Percentiles rank a stretch among this genome's conserved stretches.
phyloP scores from a whole-genome alignment of 2,888 invertebrate genomes.

The Melanophora roralis region DNA sequence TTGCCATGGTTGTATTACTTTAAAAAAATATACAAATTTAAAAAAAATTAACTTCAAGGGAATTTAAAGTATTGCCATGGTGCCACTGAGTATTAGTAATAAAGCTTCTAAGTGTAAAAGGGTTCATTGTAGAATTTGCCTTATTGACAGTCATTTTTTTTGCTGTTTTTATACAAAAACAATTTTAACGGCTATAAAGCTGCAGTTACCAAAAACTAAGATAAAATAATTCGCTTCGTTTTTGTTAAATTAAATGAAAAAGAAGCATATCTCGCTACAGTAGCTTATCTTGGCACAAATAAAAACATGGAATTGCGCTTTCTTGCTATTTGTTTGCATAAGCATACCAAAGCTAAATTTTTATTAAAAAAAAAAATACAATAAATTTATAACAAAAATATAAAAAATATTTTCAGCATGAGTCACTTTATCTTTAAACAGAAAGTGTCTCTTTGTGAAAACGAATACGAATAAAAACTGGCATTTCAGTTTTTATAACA shows the following conservation, averaged over 20 bases:
- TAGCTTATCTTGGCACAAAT: background rate
- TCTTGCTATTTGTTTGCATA: conserved; percentile 36
- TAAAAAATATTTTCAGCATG: conserved; percentile 39
- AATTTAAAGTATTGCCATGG: no score
- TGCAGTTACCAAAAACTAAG: no score
- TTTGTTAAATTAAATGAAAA: background rate
- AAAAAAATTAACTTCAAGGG: no score
- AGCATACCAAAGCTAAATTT: conserved; percentile 25
- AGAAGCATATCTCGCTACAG: background rate
- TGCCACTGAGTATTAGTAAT: no score
- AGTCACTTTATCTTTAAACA: conserved; percentile 44
- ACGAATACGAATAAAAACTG: conserved; percentile 12
- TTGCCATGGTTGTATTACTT: no score
- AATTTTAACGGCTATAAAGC: no score
- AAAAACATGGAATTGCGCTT: conserved; percentile 1
- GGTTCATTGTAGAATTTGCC: no score
- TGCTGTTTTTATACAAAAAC: no score
- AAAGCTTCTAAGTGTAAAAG: no score
- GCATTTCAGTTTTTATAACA: conserved; percentile 29
- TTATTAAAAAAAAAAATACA: background rate
- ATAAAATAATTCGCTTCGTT: no score
- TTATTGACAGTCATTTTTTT: no score
- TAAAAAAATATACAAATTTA: no score
- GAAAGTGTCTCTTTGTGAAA: conserved; percentile 30
- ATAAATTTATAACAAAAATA: conserved; percentile 9